Percentiles rank a stretch among this genome's conserved stretches.
Conservation (phyloP, 2,113 vertebrate species). For the Diadophis punctatus region DNA sequence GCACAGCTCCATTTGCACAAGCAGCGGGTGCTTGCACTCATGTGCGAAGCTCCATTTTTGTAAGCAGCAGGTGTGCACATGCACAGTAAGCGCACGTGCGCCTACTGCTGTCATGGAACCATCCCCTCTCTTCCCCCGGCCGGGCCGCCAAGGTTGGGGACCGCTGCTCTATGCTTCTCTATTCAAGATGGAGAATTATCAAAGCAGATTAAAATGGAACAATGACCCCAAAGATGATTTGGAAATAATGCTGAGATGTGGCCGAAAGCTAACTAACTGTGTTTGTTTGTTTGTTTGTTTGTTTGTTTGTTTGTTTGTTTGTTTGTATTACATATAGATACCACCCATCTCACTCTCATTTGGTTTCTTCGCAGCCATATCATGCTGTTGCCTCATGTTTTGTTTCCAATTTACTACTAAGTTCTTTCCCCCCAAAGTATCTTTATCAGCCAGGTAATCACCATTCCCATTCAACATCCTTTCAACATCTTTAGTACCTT, state of each 20-base stretch:
- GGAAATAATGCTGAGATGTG: background rate
- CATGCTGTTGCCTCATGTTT: background rate
- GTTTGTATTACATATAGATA: background rate
- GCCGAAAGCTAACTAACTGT: background rate
- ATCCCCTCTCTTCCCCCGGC: too few species aligned
- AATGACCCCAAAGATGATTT: background rate
- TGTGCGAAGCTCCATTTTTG: too few species aligned
- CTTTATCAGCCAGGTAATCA: background rate
- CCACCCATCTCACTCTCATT: background rate
- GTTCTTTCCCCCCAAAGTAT: background rate
- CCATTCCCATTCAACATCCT: background rate
- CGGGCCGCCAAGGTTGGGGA: too few species aligned
- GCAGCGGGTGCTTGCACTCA: too few species aligned
- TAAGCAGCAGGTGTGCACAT: too few species aligned
- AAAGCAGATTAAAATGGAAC: background rate
- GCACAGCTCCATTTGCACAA: too few species aligned
- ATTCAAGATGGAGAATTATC: background rate
- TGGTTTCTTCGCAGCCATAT: background rate
- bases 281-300: too few species aligned
- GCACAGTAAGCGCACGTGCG: too few species aligned
- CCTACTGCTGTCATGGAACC: too few species aligned
- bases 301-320: too few species aligned
- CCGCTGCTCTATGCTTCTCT: background rate
- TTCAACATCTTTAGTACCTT: background rate
- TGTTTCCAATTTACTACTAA: background rate